Evolutionary conservation across 2,113 vertebrate species (phyloP).

Genomic region (Perognathus longimembris): DNA sequence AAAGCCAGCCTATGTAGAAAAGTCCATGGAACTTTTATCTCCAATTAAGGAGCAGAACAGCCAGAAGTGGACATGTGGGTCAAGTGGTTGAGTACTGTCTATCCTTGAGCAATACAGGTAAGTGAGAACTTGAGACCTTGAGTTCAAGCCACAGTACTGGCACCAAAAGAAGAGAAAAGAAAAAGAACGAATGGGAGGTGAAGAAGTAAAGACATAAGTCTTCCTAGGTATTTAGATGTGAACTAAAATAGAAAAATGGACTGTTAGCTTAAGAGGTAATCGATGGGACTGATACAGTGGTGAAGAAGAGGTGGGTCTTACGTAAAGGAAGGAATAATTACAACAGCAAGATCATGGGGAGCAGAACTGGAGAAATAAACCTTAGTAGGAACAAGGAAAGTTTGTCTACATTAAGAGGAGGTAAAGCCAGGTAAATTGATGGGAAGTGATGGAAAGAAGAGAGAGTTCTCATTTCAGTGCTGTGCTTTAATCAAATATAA

Average conservation of each 20-base stretch:
- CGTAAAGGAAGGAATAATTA: constrained; percentile 47
- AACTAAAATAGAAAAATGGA: constrained; percentile 8
- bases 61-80: too few species aligned
- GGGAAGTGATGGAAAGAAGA: constrained; percentile 12
- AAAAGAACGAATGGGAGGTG: not conserved
- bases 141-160: too few species aligned
- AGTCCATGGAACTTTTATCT: too few species aligned
- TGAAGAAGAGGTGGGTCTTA: not conserved
- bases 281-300: constrained; percentile 28
- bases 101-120: too few species aligned
- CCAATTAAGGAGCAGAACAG: too few species aligned
- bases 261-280: not conserved
- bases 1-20: too few species aligned
- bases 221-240: constrained; percentile 22
- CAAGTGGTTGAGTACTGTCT: too few species aligned
- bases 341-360: not conserved
- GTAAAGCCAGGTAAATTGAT: not conserved
- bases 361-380: not conserved
- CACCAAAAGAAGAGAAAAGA: too few species aligned
- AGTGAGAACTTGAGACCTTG: too few species aligned
- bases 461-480: not conserved
- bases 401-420: constrained; percentile 29
- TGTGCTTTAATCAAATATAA: constrained; percentile 47
- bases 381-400: constrained; percentile 23
- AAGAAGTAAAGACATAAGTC: not conserved